phyloP scores from a whole-genome alignment of 1,140 invertebrate species.

The Hetaerina americana region DNA sequence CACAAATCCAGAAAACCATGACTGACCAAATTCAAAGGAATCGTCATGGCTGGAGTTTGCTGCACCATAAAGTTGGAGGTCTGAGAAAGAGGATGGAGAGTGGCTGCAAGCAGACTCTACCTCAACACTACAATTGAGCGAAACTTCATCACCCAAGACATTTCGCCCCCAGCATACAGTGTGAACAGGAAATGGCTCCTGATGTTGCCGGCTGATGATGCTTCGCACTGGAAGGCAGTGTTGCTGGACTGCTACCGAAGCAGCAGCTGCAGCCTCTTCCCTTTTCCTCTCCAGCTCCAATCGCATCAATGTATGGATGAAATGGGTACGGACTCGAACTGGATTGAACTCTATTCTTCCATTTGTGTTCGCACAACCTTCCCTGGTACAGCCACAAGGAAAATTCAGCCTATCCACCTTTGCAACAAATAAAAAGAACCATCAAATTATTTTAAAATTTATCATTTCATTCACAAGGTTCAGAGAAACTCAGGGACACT shows the following conservation, averaged over 20 bases:
- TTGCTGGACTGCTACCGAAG: slow-evolving; percentile 11
- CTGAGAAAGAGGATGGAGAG: background rate
- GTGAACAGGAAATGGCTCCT: slow-evolving; percentile 15
- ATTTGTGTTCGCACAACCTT: slow-evolving; percentile 83
- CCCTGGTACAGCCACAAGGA: slow-evolving; percentile 89
- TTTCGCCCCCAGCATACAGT: slow-evolving; percentile 13
- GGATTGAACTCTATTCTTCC: slow-evolving; percentile 95
- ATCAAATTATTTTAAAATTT: background rate
- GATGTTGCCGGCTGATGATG: slow-evolving; percentile 21
- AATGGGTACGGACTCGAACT: slow-evolving; percentile 89
- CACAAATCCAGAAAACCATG: background rate
- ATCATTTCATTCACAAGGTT: background rate
- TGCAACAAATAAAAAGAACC: slow-evolving; percentile 23
- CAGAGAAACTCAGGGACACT: no score
- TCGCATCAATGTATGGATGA: slow-evolving; percentile 92
- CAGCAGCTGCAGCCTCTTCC: slow-evolving; percentile 44
- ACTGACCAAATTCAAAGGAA: background rate
- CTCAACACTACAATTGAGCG: background rate
- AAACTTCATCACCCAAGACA: background rate
- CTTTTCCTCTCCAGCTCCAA: slow-evolving; percentile 83
- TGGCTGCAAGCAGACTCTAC: background rate
- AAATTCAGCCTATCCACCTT: slow-evolving; percentile 90
- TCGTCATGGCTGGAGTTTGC: background rate
- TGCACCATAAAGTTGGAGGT: background rate
- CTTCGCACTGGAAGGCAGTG: background rate